A percentile compares a stretch with the other conserved stretches of the same genome.
These are phyloP conservation scores for Columba livia DNA, from an alignment of 2,113 vertebrate species.

Conservation along the genomic window DNA sequence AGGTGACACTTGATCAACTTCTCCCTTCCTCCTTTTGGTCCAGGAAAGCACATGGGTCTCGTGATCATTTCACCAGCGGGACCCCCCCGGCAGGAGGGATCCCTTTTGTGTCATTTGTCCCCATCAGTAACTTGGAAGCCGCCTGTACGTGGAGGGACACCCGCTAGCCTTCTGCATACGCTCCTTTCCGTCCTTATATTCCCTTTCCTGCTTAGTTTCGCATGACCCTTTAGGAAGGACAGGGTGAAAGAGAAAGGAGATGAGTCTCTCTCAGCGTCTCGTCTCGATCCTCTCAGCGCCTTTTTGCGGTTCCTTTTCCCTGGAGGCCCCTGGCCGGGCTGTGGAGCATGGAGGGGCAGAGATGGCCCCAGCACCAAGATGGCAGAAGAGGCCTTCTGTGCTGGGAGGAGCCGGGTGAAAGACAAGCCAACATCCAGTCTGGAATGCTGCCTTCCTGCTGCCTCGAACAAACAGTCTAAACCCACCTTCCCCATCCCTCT, in stretches of 20 bases:
- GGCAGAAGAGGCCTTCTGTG: not conserved
- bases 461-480: not conserved
- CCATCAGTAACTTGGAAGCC: constrained; percentile 6
- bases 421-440: not conserved
- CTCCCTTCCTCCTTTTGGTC: constrained; percentile 54
- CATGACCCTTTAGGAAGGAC: constrained; percentile 47
- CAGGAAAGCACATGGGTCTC: constrained; percentile 51
- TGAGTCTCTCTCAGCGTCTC: constrained; percentile 44
- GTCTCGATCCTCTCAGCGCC: constrained; percentile 32
- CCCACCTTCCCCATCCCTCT: not conserved
- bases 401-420: not conserved
- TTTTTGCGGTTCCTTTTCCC: constrained; percentile 12
- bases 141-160: not conserved
- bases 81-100: not conserved
- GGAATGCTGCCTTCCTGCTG: not conserved
- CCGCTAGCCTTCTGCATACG: not conserved
- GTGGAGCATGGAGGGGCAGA: not conserved
- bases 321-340: not conserved
- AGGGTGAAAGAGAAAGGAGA: constrained; percentile 59
- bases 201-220: constrained; percentile 27
- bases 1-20: constrained; percentile 19
- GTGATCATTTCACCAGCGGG: constrained; percentile 58
- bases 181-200: constrained; percentile 50
- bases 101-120: constrained; percentile 56
- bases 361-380: not conserved